phyloP scores from a whole-genome alignment of 2,888 invertebrate genomes.

The Drosophila mimetica region DNA sequence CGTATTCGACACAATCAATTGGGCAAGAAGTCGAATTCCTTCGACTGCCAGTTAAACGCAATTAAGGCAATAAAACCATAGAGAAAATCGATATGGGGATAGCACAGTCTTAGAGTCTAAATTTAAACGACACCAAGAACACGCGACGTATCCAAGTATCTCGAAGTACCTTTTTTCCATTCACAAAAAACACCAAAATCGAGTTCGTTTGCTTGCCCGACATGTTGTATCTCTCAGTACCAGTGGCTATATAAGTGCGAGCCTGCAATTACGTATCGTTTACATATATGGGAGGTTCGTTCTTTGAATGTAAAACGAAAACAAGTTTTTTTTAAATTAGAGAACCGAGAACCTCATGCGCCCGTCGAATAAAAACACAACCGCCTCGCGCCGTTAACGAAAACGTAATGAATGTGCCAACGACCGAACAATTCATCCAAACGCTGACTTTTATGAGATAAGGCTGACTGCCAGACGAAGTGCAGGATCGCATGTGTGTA shows the following conservation, averaged over 20 bases:
- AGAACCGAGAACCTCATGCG: constrained; percentile 11
- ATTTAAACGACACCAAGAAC: constrained; percentile 4
- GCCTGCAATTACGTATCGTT: constrained; percentile 24
- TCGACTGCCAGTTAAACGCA: constrained; percentile 6
- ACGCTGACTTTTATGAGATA: constrained; percentile 30
- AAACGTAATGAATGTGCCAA: constrained; percentile 59
- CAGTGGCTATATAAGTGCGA: constrained; percentile 17
- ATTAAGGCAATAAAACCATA: constrained; percentile 20
- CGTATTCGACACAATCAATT: constrained; percentile 27
- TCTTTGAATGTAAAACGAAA: constrained; percentile 17
- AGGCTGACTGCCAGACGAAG: constrained; percentile 13
- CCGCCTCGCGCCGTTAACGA: constrained; percentile 54
- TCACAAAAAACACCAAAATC: constrained; percentile 79
- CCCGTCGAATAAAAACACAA: constrained; percentile 48
- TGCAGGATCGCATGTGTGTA: constrained; percentile 32
- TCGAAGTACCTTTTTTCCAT: constrained; percentile 79
- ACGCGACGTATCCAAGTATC: constrained; percentile 26
- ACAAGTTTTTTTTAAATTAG: constrained; percentile 41
- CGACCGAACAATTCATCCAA: constrained; percentile 25
- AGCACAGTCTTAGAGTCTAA: background rate
- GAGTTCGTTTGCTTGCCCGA: constrained; percentile 43
- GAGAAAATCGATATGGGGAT: constrained; percentile 18
- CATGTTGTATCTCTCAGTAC: constrained; percentile 28
- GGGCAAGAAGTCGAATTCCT: constrained; percentile 4
- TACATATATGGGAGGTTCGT: constrained; percentile 19